Base-by-base conservation (phyloP, 2,113 vertebrate genomes). In the Pungitius pungitius region DNA sequence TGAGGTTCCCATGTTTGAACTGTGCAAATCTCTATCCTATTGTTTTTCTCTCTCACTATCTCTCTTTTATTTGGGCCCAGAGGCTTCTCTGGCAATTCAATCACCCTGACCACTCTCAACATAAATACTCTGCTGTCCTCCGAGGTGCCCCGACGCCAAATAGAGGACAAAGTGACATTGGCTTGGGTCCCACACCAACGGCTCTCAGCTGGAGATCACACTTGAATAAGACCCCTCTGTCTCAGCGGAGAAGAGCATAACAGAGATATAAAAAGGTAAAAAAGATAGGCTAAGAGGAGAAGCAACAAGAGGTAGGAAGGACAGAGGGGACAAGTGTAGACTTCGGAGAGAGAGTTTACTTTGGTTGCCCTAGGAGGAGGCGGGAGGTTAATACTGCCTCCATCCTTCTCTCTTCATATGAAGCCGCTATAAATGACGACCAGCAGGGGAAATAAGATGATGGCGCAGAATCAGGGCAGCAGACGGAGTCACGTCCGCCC, bases 401-500 rank as follows among this genome's bases (percentile, higher is more conserved):
- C 24, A 39, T 83, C 73, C 17, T 75, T 85, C 72, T 59, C 69
- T 85, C 80, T 87, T 85, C 22, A 26, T 80, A 84, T 87, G 83
- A 87, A 83, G 68, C 24, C 43, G 55, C 74, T 85, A 79, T 81
- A 88, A 86, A 81, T 81, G 85, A 87, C 49, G 66, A 84, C 75
- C 81, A 67, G 74, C 84, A 82, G 78, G 81, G 88, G 84, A 92
- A 91, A 90, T 90, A 87, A 90, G 80, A 88, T 64, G 81, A 86
- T 57, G 45, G 73, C 5, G 35, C 73, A 69, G 78, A 85, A 82
- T 84, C 80, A 67, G 61, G 62, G 58, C 77, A 61, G 35, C 76
- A 78, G 81, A 75, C 71, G 63, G 49, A 79, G 67, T 80, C 79
- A 85, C 61, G 54, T 84, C 79, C 60, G 55, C 35, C 52, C 52